Conservation (phyloP, 1,140 invertebrate species). For the Drosophila ohnishii region DNA sequence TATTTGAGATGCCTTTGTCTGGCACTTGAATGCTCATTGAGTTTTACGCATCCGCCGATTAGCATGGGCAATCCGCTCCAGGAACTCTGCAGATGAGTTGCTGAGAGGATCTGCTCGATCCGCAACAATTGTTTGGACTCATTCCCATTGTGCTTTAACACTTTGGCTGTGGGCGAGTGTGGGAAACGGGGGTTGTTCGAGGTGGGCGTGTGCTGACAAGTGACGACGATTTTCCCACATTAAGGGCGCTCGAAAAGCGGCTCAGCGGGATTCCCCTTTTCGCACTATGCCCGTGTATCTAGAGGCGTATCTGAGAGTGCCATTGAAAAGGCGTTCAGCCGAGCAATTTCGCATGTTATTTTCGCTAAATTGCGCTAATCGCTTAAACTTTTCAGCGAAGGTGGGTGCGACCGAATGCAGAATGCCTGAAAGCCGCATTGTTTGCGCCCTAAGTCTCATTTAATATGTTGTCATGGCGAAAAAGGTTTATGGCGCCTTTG, state of each 20-base stretch:
- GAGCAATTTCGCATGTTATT: constrained; percentile 76
- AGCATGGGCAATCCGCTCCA: constrained; percentile 71
- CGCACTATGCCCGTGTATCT: constrained; percentile 34
- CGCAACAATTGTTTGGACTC: constrained; percentile 60
- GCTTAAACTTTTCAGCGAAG: constrained; percentile 69
- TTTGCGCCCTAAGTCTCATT: constrained; percentile 49
- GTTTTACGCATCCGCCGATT: constrained; percentile 73
- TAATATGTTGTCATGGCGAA: constrained; percentile 63
- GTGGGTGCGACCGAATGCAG: constrained; percentile 3
- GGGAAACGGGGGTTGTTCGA: constrained; percentile 51
- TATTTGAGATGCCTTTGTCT: constrained; percentile 33
- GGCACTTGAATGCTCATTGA: constrained; percentile 71
- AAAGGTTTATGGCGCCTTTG: constrained; percentile 55
- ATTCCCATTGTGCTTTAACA: constrained; percentile 50
- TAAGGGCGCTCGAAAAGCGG: constrained; percentile 50
- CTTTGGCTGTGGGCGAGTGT: constrained; percentile 16
- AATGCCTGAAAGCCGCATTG: constrained; percentile 44
- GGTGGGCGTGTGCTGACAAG: constrained; percentile 74
- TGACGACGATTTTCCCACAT: constrained; percentile 72
- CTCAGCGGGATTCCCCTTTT: constrained; percentile 45
- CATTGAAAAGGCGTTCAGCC: constrained; percentile 74
- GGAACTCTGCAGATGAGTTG: constrained; percentile 4
- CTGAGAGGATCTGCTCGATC: constrained; percentile 59
- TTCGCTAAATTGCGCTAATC: constrained; percentile 81
- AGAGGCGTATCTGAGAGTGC: constrained; percentile 51